Evolutionary conservation across 2,888 invertebrate genomes (phyloP).

Genomic region (Malachius bipustulatus): DNA sequence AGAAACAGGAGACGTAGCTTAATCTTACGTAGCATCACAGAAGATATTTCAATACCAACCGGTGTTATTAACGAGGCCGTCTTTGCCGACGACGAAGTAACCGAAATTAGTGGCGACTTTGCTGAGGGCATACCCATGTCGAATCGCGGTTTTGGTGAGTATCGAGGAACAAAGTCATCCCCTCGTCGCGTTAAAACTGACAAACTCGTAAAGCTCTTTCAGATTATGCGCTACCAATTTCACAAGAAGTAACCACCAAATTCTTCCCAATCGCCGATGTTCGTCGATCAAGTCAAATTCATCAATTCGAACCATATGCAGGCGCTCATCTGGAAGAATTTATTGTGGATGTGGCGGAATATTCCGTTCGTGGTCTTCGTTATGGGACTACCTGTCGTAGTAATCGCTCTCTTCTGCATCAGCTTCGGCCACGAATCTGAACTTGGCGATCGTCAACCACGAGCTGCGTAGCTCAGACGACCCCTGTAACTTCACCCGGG

Average conservation of each 20-base stretch:
- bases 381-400: slow-evolving; percentile 71
- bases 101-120: slow-evolving; percentile 77
- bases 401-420: slow-evolving; percentile 77
- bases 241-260: slow-evolving; percentile 40
- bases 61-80: slow-evolving; percentile 53
- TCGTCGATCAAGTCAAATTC: slow-evolving; percentile 45
- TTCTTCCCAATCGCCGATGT: slow-evolving; percentile 40
- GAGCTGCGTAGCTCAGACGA: slow-evolving; percentile 43
- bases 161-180: too few species aligned
- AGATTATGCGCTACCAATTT: slow-evolving; percentile 45
- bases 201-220: too few species aligned
- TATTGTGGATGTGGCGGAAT: slow-evolving; percentile 76
- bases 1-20: slow-evolving; percentile 70
- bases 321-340: slow-evolving; percentile 80
- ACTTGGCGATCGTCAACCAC: slow-evolving; percentile 69
- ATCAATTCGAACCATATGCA: slow-evolving; percentile 62
- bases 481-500: slow-evolving; percentile 25
- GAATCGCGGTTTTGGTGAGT: slow-evolving; percentile 49
- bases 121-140: slow-evolving; percentile 75
- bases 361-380: slow-evolving; percentile 74
- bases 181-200: too few species aligned
- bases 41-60: slow-evolving; percentile 51
- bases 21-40: slow-evolving; percentile 63
- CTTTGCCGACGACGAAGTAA: slow-evolving; percentile 52
- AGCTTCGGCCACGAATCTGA: slow-evolving; percentile 75